A percentile compares a stretch with the other conserved stretches of the same genome.
These are phyloP conservation scores for Leptinotarsa texana DNA, from an alignment of 1,140 invertebrate genomes.

Conservation along the genomic window DNA sequence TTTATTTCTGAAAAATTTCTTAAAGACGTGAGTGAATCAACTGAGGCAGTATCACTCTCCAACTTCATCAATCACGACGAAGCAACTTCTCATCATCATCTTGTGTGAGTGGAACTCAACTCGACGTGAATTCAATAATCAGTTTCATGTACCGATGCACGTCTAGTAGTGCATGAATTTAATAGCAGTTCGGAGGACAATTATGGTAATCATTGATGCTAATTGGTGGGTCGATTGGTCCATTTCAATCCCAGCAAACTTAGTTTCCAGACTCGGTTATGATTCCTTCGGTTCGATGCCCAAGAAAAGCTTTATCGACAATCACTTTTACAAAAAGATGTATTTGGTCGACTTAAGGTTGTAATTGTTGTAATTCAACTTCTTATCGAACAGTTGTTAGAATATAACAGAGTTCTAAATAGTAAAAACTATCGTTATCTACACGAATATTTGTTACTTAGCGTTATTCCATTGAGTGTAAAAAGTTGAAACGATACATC, in stretches of 20 bases:
- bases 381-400: no score
- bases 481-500: no score
- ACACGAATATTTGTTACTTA: no score
- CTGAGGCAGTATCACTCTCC: no score
- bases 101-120: not conserved
- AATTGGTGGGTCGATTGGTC: conserved; percentile 14
- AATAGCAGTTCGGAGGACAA: conserved; percentile 28
- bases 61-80: not conserved
- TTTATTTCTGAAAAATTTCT: no score
- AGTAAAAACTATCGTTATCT: no score
- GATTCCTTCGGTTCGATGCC: not conserved
- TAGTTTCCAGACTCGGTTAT: not conserved
- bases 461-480: no score
- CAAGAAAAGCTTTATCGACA: not conserved
- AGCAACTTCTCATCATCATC: not conserved
- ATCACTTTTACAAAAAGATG: no score
- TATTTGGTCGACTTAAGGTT: no score
- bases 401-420: no score
- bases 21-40: no score
- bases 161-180: conserved; percentile 28
- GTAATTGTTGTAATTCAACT: no score
- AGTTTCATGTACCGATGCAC: conserved; percentile 25
- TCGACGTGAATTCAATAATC: conserved; percentile 27
- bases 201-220: conserved; percentile 28
- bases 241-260: not conserved